These are phyloP conservation scores for Heliocidaris tuberculata DNA, from an alignment of 35 echinoderm and acorn worm species.

Conservation along the genomic window DNA sequence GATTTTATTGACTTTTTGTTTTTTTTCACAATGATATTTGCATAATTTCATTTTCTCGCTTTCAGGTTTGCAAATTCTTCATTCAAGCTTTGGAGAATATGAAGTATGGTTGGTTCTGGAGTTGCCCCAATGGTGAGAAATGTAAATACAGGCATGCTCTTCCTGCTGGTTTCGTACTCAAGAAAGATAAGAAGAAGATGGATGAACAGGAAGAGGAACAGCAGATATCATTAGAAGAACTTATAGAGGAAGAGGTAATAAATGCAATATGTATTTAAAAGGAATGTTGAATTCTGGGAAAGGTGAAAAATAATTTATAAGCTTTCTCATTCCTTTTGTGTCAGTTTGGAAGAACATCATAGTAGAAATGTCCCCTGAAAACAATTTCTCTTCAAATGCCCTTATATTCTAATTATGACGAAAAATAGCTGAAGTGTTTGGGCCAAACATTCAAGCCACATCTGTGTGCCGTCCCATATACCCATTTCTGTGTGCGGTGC, in stretches of 20 bases:
- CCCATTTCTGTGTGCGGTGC: no score
- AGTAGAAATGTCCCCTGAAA: no score
- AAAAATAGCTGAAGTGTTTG: no score
- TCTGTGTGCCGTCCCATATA: no score
- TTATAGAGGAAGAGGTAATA: constrained; percentile 88
- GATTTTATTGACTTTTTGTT: no score
- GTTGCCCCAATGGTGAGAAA: constrained; percentile 89
- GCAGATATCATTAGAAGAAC: constrained; percentile 86
- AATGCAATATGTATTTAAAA: neutral
- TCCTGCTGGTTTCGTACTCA: constrained; percentile 94
- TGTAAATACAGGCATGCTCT: constrained; percentile 97
- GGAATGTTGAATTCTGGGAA: no score
- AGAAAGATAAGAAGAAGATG: constrained; percentile 90
- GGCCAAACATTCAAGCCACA: no score
- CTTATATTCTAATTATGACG: no score
- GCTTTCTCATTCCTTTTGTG: no score
- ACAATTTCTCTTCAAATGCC: no score
- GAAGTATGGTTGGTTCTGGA: constrained; percentile 99
- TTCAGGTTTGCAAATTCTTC: constrained; percentile 92
- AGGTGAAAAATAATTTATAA: no score
- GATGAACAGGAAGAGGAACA: constrained; percentile 71
- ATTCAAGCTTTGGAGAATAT: constrained; percentile 89
- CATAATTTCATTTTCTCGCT: neutral
- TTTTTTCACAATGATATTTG: neutral
- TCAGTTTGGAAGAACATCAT: no score